Conservation (phyloP, 2,888 invertebrate genomes). For the Teinopalpus imperialis region DNA sequence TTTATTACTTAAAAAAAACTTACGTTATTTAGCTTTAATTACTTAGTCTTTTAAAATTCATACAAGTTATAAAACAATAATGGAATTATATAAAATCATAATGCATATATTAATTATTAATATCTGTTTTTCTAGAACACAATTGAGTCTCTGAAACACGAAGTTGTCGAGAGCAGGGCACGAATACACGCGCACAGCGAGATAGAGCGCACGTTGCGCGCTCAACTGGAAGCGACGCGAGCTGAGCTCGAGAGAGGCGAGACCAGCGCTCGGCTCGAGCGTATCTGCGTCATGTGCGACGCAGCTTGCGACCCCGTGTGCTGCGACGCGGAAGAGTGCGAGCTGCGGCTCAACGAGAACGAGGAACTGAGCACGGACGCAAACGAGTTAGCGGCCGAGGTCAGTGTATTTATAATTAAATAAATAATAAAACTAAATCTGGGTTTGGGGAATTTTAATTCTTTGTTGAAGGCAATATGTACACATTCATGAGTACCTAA, state of each 20-base stretch:
- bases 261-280: slow-evolving; percentile 34
- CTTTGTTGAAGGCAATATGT: no score
- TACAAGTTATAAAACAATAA: no score
- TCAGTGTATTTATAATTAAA: no score
- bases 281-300: slow-evolving; percentile 57
- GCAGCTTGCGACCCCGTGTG: slow-evolving; percentile 73
- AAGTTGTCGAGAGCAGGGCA: slow-evolving; percentile 70
- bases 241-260: slow-evolving; percentile 48
- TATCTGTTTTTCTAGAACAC: slow-evolving; percentile 58
- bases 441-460: no score
- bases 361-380: slow-evolving; percentile 73
- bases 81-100: no score
- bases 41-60: no score
- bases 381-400: slow-evolving; percentile 73
- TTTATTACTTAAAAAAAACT: no score
- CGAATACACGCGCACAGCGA: slow-evolving; percentile 72
- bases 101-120: no score
- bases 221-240: slow-evolving; percentile 71
- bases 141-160: slow-evolving; percentile 71
- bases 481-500: no score
- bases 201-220: slow-evolving; percentile 70
- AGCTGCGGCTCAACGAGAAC: slow-evolving; percentile 56
- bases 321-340: slow-evolving; percentile 64
- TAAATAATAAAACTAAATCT: no score
- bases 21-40: no score